These are phyloP conservation scores for Acrobasis consociella DNA, from an alignment of 2,888 invertebrate species.

Conservation along the genomic window DNA sequence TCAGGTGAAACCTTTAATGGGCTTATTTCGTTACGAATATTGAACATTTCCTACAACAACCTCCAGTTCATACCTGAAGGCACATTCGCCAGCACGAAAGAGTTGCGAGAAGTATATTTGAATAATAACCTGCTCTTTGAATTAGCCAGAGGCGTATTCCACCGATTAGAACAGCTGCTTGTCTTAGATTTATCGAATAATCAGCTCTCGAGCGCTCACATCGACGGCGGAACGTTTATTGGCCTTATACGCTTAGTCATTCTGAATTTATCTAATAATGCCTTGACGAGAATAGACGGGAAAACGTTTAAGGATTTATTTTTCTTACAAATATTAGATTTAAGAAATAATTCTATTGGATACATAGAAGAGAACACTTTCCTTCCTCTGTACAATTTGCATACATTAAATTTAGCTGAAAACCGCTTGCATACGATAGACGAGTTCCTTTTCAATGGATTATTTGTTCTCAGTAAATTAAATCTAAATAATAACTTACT, in stretches of 20 bases:
- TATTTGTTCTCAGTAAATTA: constrained; percentile 91
- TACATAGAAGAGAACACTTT: constrained; percentile 94
- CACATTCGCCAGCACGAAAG: constrained; percentile 91
- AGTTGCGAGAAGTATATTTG: constrained; percentile 91
- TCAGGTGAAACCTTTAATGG: constrained; percentile 91
- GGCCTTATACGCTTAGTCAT: constrained; percentile 93
- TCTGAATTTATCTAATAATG: constrained; percentile 93
- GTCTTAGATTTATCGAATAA: constrained; percentile 94
- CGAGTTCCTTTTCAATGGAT: constrained; percentile 90
- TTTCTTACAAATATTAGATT: constrained; percentile 92
- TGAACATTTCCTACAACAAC: constrained; percentile 94
- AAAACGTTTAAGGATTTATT: constrained; percentile 94
- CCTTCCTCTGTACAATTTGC: constrained; percentile 93
- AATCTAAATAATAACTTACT: constrained; percentile 93
- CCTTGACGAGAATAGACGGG: constrained; percentile 91
- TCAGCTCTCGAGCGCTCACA: constrained; percentile 91
- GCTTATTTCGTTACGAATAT: constrained; percentile 88
- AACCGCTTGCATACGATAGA: constrained; percentile 92
- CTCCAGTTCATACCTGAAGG: constrained; percentile 91
- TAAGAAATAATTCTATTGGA: constrained; percentile 93
- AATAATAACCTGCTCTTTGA: constrained; percentile 94
- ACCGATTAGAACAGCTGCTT: constrained; percentile 92
- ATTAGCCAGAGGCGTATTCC: constrained; percentile 91
- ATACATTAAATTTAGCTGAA: constrained; percentile 94
- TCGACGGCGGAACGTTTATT: constrained; percentile 92